phyloP scores from a whole-genome alignment of 2,113 vertebrate genomes.

The Vidua chalybeata region DNA sequence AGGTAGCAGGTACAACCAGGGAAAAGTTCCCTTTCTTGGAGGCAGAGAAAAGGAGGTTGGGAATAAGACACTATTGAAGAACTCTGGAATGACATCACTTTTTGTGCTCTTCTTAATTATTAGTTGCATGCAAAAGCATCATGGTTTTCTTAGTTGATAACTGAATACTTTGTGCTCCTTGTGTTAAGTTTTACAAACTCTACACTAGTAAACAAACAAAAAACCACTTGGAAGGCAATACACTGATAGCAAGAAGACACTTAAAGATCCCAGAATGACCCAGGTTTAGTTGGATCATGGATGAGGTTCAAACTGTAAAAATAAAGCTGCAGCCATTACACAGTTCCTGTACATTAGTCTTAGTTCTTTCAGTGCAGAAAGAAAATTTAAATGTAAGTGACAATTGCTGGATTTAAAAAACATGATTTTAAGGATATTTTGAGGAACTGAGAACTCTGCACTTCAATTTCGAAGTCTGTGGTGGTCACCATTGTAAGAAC shows the following conservation, averaged over 20 bases:
- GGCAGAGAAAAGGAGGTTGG: not conserved
- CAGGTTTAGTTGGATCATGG: not conserved
- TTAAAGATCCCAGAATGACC: not conserved
- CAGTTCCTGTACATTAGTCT: not conserved
- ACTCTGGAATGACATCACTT: not conserved
- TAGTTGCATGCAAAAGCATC: not conserved
- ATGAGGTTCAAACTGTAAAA: not conserved
- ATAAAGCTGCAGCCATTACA: not conserved
- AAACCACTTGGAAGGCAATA: not conserved
- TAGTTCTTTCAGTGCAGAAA: not conserved
- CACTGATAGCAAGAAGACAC: not conserved
- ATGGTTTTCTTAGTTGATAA: not conserved
- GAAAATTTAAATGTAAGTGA: not conserved
- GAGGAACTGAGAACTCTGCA: not conserved
- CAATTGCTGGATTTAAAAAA: not conserved
- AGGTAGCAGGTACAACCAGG: not conserved
- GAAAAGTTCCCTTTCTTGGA: not conserved
- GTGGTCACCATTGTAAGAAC: not conserved
- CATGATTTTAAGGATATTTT: not conserved
- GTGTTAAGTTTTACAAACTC: not conserved
- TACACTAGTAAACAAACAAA: not conserved
- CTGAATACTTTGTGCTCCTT: not conserved
- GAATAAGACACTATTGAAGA: not conserved
- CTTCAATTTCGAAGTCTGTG: not conserved
- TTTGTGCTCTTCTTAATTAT: not conserved